Percentiles rank a stretch among this genome's conserved stretches.
Conservation (phyloP, 2,888 invertebrate genomes). For the Nymphalis polychloros region DNA sequence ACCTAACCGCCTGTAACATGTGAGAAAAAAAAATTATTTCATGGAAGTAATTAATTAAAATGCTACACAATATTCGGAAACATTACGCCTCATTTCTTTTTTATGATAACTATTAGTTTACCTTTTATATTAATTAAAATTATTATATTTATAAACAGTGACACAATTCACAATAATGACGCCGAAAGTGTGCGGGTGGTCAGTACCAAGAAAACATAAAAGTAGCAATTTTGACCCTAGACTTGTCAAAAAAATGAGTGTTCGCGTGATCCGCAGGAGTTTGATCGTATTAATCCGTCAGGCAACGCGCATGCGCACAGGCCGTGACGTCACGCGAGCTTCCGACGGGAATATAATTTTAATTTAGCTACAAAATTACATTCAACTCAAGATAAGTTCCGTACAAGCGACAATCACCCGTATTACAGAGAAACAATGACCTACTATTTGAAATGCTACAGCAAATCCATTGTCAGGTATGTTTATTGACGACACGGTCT, state of each 20-base stretch:
- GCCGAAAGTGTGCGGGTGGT: constrained; percentile 35
- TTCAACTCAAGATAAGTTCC: constrained; percentile 27
- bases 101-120: not conserved
- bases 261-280: constrained; percentile 55
- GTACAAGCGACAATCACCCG: constrained; percentile 32
- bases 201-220: constrained; percentile 34
- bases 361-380: constrained; percentile 42
- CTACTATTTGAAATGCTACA: constrained; percentile 1
- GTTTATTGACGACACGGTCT: constrained; percentile 54
- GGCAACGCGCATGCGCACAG: constrained; percentile 52
- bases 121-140: not conserved
- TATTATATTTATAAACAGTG: constrained; percentile 19
- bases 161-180: constrained; percentile 17
- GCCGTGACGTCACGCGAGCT: constrained; percentile 63
- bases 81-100: too few species aligned
- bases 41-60: too few species aligned
- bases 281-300: constrained; percentile 60
- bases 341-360: constrained; percentile 53
- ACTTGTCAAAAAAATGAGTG: constrained; percentile 47
- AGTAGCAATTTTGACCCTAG: constrained; percentile 44
- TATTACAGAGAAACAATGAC: constrained; percentile 25
- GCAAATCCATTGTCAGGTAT: constrained; percentile 37
- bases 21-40: too few species aligned
- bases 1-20: too few species aligned
- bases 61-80: too few species aligned